Conservation (phyloP, 2,113 vertebrate genomes). For the Gorsachius goisagi region DNA sequence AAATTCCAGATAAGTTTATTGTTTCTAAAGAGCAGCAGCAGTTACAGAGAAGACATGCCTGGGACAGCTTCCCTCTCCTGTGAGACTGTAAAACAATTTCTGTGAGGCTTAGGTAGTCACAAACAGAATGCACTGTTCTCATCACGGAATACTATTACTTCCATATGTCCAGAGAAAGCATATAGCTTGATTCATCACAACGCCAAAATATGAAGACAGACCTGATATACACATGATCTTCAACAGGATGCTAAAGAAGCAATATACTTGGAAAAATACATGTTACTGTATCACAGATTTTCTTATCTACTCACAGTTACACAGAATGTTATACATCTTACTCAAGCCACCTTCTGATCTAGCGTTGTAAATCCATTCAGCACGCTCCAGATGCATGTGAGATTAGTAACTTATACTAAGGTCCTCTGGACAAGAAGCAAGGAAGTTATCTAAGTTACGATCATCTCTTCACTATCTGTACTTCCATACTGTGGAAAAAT, state of each 20-base stretch:
- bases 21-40: not conserved
- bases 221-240: not conserved
- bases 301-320: not conserved
- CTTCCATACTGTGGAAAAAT: not conserved
- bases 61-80: not conserved
- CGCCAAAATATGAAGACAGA: not conserved
- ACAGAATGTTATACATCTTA: not conserved
- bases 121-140: not conserved
- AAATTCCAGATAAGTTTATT: not conserved
- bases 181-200: not conserved
- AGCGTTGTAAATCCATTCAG: not conserved
- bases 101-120: not conserved
- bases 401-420: not conserved
- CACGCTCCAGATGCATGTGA: not conserved
- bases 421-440: not conserved
- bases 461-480: not conserved
- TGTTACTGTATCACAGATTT: not conserved
- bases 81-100: not conserved
- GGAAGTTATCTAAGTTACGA: not conserved
- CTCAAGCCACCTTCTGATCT: not conserved
- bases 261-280: not conserved
- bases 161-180: not conserved
- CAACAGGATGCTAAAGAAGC: not conserved
- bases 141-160: not conserved
- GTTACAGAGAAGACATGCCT: not conserved